Conservation (phyloP, 1,140 invertebrate species). For the Vollenhovia emeryi region DNA sequence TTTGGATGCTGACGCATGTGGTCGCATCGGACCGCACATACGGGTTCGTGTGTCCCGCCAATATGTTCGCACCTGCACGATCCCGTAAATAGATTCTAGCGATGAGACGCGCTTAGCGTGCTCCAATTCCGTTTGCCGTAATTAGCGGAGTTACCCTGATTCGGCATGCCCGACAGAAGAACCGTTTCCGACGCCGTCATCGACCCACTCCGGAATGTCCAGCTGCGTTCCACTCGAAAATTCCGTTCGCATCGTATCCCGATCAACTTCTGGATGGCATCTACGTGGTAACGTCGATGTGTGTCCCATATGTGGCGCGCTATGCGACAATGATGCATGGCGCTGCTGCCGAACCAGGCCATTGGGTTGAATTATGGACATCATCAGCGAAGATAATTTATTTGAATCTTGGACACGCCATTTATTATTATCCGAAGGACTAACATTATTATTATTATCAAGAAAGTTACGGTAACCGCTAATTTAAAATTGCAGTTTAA, state of each 20-base stretch:
- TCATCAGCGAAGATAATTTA: constrained; percentile 35
- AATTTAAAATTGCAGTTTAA: background rate
- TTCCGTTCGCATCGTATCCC: constrained; percentile 26
- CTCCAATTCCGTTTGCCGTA: constrained; percentile 74
- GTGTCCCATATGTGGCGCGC: constrained; percentile 14
- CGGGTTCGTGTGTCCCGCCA: constrained; percentile 4
- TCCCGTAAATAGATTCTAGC: constrained; percentile 38
- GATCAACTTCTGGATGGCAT: constrained; percentile 36
- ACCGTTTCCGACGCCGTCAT: constrained; percentile 65
- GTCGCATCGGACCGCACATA: background rate
- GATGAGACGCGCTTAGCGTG: constrained; percentile 54
- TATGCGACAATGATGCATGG: constrained; percentile 43
- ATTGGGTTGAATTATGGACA: constrained; percentile 46
- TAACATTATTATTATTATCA: constrained; percentile 13
- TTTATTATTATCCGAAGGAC: constrained; percentile 18
- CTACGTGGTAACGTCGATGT: background rate
- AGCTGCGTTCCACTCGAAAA: constrained; percentile 50
- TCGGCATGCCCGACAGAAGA: constrained; percentile 44
- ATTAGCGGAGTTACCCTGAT: constrained; percentile 65
- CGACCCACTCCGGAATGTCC: constrained; percentile 1
- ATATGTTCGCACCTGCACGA: constrained; percentile 61
- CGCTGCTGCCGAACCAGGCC: constrained; percentile 9
- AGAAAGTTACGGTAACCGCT: background rate
- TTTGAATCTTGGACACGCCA: background rate
- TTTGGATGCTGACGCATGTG: constrained; percentile 52